Conservation (phyloP, 2,888 invertebrate species). For the Lymantria monacha region DNA sequence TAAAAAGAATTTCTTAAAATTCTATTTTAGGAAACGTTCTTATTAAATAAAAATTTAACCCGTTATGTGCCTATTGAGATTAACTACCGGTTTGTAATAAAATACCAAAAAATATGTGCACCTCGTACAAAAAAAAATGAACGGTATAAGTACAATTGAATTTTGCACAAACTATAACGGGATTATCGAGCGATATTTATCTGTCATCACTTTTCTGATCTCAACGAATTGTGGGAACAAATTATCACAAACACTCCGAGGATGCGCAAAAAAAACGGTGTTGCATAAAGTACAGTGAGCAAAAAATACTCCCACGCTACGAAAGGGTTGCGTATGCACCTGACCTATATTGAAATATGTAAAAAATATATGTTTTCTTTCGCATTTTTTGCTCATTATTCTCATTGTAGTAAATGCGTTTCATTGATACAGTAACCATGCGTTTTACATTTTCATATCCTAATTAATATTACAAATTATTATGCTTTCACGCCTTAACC, state of each 20-base stretch:
- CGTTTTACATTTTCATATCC: slow-evolving; percentile 6
- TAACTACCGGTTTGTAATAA: slow-evolving; percentile 13
- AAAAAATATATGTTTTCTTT: slow-evolving; percentile 64
- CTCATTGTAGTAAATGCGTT: slow-evolving; percentile 55
- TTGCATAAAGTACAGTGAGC: slow-evolving; percentile 63
- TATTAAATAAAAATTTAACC: slow-evolving; percentile 10
- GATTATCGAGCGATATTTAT: slow-evolving; percentile 55
- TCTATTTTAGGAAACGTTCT: too few species aligned
- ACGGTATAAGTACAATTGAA: slow-evolving; percentile 29
- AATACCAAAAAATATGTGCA: slow-evolving; percentile 16
- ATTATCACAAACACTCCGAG: slow-evolving; percentile 78
- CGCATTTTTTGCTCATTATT: slow-evolving; percentile 72
- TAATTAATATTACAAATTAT: too few species aligned
- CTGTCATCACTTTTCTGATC: slow-evolving; percentile 76
- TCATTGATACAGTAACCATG: slow-evolving; percentile 49
- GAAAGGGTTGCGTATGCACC: slow-evolving; percentile 80
- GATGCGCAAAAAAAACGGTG: slow-evolving; percentile 56
- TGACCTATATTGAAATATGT: slow-evolving; percentile 76
- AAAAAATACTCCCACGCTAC: slow-evolving; percentile 77
- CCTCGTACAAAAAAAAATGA: slow-evolving; percentile 30
- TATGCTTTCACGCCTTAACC: too few species aligned
- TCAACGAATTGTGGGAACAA: slow-evolving; percentile 76
- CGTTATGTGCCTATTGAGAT: slow-evolving; percentile 19
- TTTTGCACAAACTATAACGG: slow-evolving; percentile 51
- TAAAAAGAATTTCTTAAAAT: too few species aligned